These are phyloP conservation scores for Orgyia antiqua DNA, from an alignment of 2,888 invertebrate species.

Conservation along the genomic window DNA sequence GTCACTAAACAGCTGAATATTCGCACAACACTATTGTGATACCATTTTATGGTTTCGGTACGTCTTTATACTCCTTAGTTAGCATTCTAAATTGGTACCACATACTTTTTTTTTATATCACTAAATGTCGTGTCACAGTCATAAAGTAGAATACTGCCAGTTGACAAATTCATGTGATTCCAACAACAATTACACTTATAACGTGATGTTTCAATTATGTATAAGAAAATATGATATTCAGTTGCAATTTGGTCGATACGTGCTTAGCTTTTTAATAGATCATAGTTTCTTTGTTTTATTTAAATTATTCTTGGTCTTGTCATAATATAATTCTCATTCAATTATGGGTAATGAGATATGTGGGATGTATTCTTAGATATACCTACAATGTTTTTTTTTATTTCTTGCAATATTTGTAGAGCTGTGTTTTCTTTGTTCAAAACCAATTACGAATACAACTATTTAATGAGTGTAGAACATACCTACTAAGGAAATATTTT, in stretches of 20 bases:
- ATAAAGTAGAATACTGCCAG: conserved; percentile 54
- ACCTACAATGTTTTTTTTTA: conserved; percentile 1
- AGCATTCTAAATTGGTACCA: conserved; percentile 70
- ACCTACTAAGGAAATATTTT: no score
- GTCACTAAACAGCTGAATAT: conserved; percentile 66
- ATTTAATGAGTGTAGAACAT: no score
- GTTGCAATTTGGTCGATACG: conserved; percentile 31
- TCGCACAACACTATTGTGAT: conserved; percentile 74
- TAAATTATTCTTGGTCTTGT: conserved; percentile 12
- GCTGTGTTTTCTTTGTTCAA: no score
- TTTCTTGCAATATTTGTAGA: no score
- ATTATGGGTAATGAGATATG: conserved; percentile 20
- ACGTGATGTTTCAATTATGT: conserved; percentile 39
- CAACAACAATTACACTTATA: conserved; percentile 45
- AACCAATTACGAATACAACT: no score
- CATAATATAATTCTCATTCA: conserved; percentile 23
- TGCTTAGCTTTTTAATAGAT: conserved; percentile 27
- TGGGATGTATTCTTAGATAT: conserved; percentile 15
- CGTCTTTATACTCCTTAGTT: conserved; percentile 66
- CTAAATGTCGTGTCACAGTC: conserved; percentile 66
- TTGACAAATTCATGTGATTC: conserved; percentile 46
- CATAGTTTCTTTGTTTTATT: conserved; percentile 27
- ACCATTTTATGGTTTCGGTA: conserved; percentile 73
- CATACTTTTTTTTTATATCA: conserved; percentile 66
- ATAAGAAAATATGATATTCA: conserved; percentile 26